These are phyloP conservation scores for Cotesia congregata DNA, from an alignment of 2,888 invertebrate genomes.

Conservation along the genomic window DNA sequence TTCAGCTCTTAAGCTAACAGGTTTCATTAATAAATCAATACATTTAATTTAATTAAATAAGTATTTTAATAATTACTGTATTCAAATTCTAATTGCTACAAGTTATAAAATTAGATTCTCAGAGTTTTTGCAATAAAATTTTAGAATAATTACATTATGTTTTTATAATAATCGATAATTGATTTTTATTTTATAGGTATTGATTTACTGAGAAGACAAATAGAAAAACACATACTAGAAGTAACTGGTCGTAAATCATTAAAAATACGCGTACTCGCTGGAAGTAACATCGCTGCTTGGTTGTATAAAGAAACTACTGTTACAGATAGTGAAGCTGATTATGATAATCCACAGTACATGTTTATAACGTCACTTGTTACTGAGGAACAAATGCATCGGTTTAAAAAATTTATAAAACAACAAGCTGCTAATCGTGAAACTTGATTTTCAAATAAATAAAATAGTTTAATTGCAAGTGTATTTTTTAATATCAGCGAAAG, in stretches of 20 bases:
- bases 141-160: background rate
- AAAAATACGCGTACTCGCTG: slow-evolving; percentile 74
- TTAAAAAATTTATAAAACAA: slow-evolving; percentile 68
- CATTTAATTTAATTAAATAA: slow-evolving; percentile 12
- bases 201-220: slow-evolving; percentile 65
- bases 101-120: too few species aligned
- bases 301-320: slow-evolving; percentile 78
- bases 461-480: background rate
- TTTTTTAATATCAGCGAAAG: background rate
- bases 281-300: slow-evolving; percentile 76
- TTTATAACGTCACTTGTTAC: slow-evolving; percentile 75
- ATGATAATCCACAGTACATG: slow-evolving; percentile 72
- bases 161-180: background rate
- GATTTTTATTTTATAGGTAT: slow-evolving; percentile 66
- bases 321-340: slow-evolving; percentile 71
- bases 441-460: background rate
- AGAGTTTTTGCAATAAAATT: too few species aligned
- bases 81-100: too few species aligned
- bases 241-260: slow-evolving; percentile 72
- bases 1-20: slow-evolving; percentile 71
- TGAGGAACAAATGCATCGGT: slow-evolving; percentile 73
- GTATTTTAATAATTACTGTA: background rate
- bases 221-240: slow-evolving; percentile 72
- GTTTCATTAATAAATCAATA: slow-evolving; percentile 49
- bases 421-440: slow-evolving; percentile 41